These are phyloP conservation scores for Cryptotis parvus DNA, from an alignment of 2,113 vertebrate genomes.

Conservation along the genomic window DNA sequence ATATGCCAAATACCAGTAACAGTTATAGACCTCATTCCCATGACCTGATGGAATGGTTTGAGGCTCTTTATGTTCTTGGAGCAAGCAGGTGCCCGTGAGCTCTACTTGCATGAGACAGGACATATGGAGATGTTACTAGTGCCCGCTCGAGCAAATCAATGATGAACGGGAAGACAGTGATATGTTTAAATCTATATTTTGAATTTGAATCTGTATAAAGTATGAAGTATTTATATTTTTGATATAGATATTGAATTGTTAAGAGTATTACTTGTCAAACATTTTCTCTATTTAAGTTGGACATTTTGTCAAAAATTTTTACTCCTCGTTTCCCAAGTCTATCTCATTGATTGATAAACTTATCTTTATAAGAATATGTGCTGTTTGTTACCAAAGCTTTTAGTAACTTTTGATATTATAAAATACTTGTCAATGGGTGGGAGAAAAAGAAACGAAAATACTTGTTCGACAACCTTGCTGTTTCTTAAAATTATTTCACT, in stretches of 20 bases:
- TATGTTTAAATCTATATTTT: not conserved
- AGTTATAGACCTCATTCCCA: no score
- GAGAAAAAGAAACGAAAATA: not conserved
- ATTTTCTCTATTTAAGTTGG: not conserved
- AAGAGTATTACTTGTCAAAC: not conserved
- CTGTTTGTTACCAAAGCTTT: not conserved
- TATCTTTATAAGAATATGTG: not conserved
- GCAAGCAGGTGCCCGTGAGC: no score
- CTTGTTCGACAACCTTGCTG: not conserved
- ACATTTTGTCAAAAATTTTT: slow-evolving; percentile 37
- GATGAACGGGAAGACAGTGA: no score
- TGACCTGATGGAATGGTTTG: no score
- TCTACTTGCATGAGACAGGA: no score
- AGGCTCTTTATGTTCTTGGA: no score
- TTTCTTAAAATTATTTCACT: not conserved
- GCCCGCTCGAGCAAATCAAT: no score
- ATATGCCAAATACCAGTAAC: no score
- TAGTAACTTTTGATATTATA: not conserved
- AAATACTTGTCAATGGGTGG: not conserved
- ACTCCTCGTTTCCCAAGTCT: not conserved
- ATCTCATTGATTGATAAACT: not conserved
- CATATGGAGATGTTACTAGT: no score
- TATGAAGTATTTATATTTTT: not conserved
- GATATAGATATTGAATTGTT: not conserved
- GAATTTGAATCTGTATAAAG: not conserved